These are phyloP conservation scores for Sebastes nivosus DNA, from an alignment of 2,797 vertebrate species.

Conservation along the genomic window DNA sequence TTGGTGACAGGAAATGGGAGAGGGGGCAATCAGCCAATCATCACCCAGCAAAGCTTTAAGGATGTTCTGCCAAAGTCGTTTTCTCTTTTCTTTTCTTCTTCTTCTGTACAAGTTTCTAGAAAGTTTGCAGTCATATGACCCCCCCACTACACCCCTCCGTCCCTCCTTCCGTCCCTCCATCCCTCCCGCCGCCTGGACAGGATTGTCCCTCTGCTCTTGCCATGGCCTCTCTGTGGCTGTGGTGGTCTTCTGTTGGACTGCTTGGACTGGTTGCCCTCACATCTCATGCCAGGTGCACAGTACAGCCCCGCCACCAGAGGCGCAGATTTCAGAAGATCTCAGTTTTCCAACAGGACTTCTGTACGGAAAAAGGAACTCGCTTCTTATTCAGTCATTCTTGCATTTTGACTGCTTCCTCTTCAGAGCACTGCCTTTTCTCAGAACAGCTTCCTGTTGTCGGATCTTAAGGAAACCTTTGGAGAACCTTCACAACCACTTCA, in stretches of 20 bases:
- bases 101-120: conserved; percentile 32
- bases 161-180: not conserved
- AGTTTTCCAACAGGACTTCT: conserved; percentile 51
- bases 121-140: not conserved
- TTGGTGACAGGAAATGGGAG: conserved; percentile 20
- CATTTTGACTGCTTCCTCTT: conserved; percentile 62
- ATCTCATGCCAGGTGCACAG: conserved; percentile 54
- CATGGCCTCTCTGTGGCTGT: conserved; percentile 2
- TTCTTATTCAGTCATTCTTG: conserved; percentile 65
- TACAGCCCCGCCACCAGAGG: conserved; percentile 32
- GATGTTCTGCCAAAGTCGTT: conserved; percentile 79
- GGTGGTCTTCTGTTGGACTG: conserved; percentile 39
- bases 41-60: conserved; percentile 78
- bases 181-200: conserved; percentile 1
- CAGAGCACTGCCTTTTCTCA: conserved; percentile 64
- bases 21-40: conserved; percentile 70
- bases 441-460: conserved; percentile 60
- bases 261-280: conserved; percentile 59
- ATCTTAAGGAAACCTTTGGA: conserved; percentile 44
- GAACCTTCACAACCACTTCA: conserved; percentile 53
- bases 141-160: too few species aligned
- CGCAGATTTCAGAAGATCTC: conserved; percentile 25
- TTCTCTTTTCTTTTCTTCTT: conserved; percentile 17
- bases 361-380: conserved; percentile 57
- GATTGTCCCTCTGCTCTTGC: conserved; percentile 16